Percentiles rank a stretch among this genome's conserved stretches.
Evolutionary conservation across 1,140 invertebrate species (phyloP).

Genomic region (Trinorchestia longiramus): DNA sequence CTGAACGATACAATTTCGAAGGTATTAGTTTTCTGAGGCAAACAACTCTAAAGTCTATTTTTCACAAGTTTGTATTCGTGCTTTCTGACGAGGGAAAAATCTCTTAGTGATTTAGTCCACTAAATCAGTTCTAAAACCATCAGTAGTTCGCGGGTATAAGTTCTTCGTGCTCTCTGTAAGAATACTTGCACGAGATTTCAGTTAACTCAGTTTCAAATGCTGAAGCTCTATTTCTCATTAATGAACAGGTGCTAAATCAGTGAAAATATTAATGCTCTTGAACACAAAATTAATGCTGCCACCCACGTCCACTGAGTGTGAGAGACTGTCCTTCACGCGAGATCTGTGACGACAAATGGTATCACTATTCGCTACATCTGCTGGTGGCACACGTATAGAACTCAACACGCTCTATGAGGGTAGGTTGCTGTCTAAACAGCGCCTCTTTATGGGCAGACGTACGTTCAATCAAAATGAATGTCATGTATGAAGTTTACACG

Average conservation of each 20-base stretch:
- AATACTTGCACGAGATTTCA: not conserved
- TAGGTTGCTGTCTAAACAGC: too few relatives aligned
- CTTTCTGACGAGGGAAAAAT: not conserved
- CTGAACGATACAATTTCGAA: not conserved
- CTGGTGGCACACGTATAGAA: too few relatives aligned
- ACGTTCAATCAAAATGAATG: too few relatives aligned
- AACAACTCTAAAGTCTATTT: not conserved
- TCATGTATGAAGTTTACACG: too few relatives aligned
- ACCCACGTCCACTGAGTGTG: not conserved
- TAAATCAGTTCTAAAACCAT: not conserved
- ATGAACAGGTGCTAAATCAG: not conserved
- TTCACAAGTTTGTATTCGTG: not conserved
- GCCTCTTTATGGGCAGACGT: too few relatives aligned
- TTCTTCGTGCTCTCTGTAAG: not conserved
- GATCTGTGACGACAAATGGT: too few relatives aligned
- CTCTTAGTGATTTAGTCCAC: not conserved
- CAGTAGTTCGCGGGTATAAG: not conserved
- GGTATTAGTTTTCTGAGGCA: not conserved
- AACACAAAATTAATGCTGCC: not conserved
- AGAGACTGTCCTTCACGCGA: slow-evolving; percentile 6
- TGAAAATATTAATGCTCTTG: not conserved
- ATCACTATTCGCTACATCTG: too few relatives aligned
- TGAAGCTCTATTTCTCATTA: not conserved
- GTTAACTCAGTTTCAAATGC: too few relatives aligned
- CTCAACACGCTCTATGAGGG: too few relatives aligned